These are phyloP conservation scores for Melanotaenia duboulayi DNA, from an alignment of 2,113 vertebrate species.

Conservation along the genomic window DNA sequence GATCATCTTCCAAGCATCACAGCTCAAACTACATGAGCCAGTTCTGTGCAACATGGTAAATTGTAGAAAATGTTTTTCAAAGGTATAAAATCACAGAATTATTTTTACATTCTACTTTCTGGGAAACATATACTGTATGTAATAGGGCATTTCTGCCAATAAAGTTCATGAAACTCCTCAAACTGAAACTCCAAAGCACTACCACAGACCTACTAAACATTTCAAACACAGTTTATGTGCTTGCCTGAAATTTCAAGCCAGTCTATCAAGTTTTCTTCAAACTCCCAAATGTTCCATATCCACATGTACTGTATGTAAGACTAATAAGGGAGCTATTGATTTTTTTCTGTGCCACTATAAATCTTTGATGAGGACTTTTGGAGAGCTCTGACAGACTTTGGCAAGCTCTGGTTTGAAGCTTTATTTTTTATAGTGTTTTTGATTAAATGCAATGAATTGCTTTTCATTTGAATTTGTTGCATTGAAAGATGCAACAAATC, in stretches of 20 bases:
- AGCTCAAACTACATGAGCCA: too few species aligned
- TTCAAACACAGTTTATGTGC: not conserved
- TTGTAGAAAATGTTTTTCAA: not conserved
- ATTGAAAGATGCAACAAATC: not conserved
- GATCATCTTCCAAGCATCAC: too few species aligned
- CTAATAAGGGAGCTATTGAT: not conserved
- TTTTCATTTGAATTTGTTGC: not conserved
- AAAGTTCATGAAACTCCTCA: not conserved
- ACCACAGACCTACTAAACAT: not conserved
- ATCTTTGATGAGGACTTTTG: not conserved
- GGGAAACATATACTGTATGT: not conserved
- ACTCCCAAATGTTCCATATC: slow-evolving; percentile 4
- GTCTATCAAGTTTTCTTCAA: slow-evolving; percentile 1
- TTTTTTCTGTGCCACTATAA: not conserved
- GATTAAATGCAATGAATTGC: not conserved
- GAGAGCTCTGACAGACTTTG: not conserved
- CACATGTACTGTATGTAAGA: not conserved
- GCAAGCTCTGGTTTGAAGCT: not conserved
- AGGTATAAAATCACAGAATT: not conserved
- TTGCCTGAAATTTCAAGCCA: not conserved
- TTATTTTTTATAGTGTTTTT: not conserved
- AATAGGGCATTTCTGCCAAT: not conserved
- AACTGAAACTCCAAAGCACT: not conserved
- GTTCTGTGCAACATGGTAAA: too few species aligned
- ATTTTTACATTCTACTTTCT: not conserved